phyloP scores from a whole-genome alignment of 2,888 invertebrate species.

The Hydrotaea cyrtoneurina region DNA sequence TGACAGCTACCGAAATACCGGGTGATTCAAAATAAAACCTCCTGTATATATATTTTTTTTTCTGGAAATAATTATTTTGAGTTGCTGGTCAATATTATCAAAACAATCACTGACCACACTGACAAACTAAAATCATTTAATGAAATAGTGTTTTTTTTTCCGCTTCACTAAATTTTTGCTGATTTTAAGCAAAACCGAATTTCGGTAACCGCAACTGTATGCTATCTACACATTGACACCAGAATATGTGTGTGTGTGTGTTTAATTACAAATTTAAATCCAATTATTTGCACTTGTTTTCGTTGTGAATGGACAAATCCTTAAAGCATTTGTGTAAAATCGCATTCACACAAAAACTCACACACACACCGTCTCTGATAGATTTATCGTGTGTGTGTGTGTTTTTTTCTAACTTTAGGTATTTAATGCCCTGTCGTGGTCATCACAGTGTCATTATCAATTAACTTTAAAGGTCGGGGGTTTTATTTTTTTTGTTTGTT shows the following conservation, averaged over 20 bases:
- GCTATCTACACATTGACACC: too few relatives aligned
- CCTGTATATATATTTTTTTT: too few relatives aligned
- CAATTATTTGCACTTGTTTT: background rate
- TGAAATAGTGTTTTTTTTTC: too few relatives aligned
- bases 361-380: background rate
- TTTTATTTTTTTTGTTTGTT: background rate
- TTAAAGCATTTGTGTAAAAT: background rate
- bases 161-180: too few relatives aligned
- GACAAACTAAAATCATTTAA: too few relatives aligned
- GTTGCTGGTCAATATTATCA: too few relatives aligned
- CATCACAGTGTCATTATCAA: constrained; percentile 5
- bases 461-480: background rate
- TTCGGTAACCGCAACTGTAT: too few relatives aligned
- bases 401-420: background rate
- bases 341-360: background rate
- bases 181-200: too few relatives aligned
- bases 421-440: background rate
- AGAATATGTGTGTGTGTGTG: background rate
- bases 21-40: too few relatives aligned
- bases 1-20: too few relatives aligned
- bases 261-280: background rate
- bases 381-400: background rate
- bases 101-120: too few relatives aligned
- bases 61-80: too few relatives aligned
- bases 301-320: background rate